Percentiles rank a stretch among this genome's conserved stretches.
These are phyloP conservation scores for Mythimna impura DNA, from an alignment of 2,888 invertebrate species.

Conservation along the genomic window DNA sequence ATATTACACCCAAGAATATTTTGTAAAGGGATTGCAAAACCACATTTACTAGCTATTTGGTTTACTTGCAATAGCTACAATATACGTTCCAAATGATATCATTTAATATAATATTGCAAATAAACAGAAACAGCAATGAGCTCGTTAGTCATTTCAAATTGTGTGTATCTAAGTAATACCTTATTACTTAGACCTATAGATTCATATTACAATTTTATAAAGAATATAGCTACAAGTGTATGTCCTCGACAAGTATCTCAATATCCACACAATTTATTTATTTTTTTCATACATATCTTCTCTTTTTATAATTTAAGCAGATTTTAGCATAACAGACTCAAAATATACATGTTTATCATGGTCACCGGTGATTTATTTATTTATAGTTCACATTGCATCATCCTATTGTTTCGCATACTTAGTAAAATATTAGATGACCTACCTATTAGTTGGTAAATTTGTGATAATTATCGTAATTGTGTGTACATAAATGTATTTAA, in stretches of 20 bases:
- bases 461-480: constrained; percentile 84
- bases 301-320: not conserved
- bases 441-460: constrained; percentile 77
- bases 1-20: not conserved
- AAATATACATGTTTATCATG: constrained; percentile 2
- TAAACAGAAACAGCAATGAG: not conserved
- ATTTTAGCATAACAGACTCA: constrained; percentile 9
- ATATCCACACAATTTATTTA: not conserved
- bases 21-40: not conserved
- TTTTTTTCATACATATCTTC: not conserved
- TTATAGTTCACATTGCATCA: constrained; percentile 23
- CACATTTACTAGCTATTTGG: not conserved
- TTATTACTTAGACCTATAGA: constrained; percentile 9
- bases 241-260: constrained; percentile 4
- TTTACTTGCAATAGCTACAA: constrained; percentile 5
- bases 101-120: not conserved
- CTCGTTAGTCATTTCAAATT: not conserved
- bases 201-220: constrained; percentile 1
- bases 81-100: not conserved
- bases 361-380: constrained; percentile 8
- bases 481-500: constrained; percentile 82
- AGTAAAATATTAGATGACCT: constrained; percentile 57
- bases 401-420: constrained; percentile 33
- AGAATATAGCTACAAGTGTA: constrained; percentile 1
- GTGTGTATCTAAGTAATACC: constrained; percentile 3